Percentiles rank a stretch among this genome's conserved stretches.
Evolutionary conservation across 1,140 invertebrate genomes (phyloP).

Genomic region (Colletes latitarsis): DNA sequence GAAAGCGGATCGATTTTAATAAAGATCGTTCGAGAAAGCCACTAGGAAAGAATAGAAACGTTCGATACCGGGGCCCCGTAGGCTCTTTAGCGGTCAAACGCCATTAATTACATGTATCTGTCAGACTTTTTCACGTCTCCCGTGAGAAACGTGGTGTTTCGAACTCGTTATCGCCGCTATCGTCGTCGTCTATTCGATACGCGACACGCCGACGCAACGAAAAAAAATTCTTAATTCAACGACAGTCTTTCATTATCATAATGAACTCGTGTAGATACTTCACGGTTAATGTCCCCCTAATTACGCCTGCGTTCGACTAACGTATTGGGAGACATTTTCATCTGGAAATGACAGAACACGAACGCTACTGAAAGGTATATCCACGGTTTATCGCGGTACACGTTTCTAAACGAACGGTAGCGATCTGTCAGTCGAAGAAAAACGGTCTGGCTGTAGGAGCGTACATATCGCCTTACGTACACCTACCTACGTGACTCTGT

Average conservation of each 20-base stretch:
- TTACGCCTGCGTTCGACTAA: slow-evolving; percentile 44
- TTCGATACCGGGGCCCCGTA: not conserved
- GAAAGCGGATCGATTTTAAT: no score
- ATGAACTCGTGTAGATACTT: slow-evolving; percentile 45
- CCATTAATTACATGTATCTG: slow-evolving; percentile 27
- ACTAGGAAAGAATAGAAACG: not conserved
- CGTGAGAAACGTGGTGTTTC: slow-evolving; percentile 7
- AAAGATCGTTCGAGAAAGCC: no score
- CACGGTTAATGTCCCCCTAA: slow-evolving; percentile 42
- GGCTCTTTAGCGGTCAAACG: no score
- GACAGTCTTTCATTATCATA: slow-evolving; percentile 35
- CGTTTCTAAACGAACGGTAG: slow-evolving; percentile 66
- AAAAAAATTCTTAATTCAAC: slow-evolving; percentile 3
- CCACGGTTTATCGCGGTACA: slow-evolving; percentile 47
- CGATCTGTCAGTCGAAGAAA: slow-evolving; percentile 67
- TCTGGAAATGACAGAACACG: slow-evolving; percentile 51
- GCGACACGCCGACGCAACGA: not conserved
- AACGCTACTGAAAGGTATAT: slow-evolving; percentile 39
- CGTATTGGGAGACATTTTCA: slow-evolving; percentile 51
- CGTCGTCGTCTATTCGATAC: slow-evolving; percentile 9
- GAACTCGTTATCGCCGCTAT: slow-evolving; percentile 2
- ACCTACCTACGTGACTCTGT: slow-evolving; percentile 45
- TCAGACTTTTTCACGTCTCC: not conserved
- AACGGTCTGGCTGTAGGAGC: slow-evolving; percentile 49
- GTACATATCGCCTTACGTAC: slow-evolving; percentile 37